phyloP scores from a whole-genome alignment of 2,797 vertebrate species.

The Taeniopygia guttata region DNA sequence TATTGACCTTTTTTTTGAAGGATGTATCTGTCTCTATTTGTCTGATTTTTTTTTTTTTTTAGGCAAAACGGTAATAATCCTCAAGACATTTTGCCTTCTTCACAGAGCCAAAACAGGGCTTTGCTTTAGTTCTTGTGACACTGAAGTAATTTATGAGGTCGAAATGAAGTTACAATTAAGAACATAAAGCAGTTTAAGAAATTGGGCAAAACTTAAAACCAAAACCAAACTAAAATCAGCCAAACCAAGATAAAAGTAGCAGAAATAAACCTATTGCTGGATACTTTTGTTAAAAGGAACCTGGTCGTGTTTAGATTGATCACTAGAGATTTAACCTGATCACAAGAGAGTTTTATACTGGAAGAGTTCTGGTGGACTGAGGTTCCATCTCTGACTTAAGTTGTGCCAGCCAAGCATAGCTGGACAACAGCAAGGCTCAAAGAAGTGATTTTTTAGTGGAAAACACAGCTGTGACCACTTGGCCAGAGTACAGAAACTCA shows the following conservation, averaged over 20 bases:
- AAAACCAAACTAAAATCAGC: background rate
- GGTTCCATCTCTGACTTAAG: background rate
- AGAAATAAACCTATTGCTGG: background rate
- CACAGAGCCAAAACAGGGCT: background rate
- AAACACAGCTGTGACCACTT: background rate
- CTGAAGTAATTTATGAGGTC: background rate
- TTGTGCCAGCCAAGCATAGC: background rate
- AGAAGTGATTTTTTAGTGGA: background rate
- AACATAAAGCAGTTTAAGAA: background rate
- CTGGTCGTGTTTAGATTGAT: background rate
- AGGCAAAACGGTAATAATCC: background rate
- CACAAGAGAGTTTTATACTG: background rate
- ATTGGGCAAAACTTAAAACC: background rate
- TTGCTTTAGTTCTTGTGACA: background rate
- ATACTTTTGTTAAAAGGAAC: background rate
- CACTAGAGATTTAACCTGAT: background rate
- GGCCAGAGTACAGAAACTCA: background rate
- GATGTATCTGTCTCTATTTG: rapidly evolving
- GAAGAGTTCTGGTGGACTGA: background rate
- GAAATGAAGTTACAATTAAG: background rate
- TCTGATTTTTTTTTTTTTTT: background rate
- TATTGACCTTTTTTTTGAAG: background rate
- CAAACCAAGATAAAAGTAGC: background rate
- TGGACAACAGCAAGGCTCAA: background rate
- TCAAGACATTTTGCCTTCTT: background rate